Conservation (phyloP, 2,113 vertebrate genomes). For the Petrocephalus zakoni region DNA sequence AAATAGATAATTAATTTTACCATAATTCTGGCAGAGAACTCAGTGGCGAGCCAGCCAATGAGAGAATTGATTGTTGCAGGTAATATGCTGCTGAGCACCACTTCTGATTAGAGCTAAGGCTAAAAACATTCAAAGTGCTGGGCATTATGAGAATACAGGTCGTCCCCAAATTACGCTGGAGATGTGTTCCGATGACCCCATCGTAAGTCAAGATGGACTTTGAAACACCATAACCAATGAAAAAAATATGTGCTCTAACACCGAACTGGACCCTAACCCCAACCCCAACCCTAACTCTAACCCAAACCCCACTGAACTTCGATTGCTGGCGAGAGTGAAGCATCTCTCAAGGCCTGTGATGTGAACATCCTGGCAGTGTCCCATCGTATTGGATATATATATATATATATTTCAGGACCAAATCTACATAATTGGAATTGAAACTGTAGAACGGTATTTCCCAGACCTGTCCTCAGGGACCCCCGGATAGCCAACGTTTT, state of each 20-base stretch:
- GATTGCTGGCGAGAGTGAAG: too few species aligned
- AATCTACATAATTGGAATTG: neutral
- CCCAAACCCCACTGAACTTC: too few species aligned
- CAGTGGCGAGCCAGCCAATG: neutral
- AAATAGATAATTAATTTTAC: neutral
- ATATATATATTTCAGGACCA: neutral
- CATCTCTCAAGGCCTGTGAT: too few species aligned
- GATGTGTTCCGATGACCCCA: too few species aligned
- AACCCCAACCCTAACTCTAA: too few species aligned
- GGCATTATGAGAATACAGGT: neutral
- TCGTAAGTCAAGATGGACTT: too few species aligned
- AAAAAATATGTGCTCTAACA: too few species aligned
- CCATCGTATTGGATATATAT: neutral
- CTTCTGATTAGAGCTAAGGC: neutral
- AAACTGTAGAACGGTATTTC: neutral
- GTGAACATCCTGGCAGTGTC: too few species aligned
- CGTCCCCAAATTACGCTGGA: too few species aligned
- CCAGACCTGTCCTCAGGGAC: neutral
- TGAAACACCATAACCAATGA: too few species aligned
- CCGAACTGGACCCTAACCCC: too few species aligned
- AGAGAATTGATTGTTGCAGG: conserved; percentile 1
- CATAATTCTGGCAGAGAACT: neutral
- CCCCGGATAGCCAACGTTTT: neutral
- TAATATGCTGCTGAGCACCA: neutral
- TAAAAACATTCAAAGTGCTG: neutral